Percentiles rank a stretch among this genome's conserved stretches.
Conservation (phyloP, 2,797 vertebrate species). For the Peromyscus attwateri region DNA sequence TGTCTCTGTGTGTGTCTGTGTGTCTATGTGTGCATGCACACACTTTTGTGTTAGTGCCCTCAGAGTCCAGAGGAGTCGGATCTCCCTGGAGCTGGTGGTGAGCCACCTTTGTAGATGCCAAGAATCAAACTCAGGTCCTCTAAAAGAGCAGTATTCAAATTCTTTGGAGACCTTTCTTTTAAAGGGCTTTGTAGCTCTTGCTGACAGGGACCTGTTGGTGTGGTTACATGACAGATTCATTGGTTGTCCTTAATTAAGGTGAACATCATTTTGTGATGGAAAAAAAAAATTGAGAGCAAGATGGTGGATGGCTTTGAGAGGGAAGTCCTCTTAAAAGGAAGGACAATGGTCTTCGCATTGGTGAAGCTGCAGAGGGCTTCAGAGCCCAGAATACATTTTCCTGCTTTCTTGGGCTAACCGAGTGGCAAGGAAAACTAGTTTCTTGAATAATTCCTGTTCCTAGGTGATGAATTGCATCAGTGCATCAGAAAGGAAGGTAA, state of each 20-base stretch:
- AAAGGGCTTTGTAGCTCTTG: conserved; percentile 21
- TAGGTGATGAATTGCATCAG: not conserved
- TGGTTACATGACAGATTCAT: not conserved
- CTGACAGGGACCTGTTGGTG: not conserved
- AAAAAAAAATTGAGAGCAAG: not conserved
- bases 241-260: conserved; percentile 36
- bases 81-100: not conserved
- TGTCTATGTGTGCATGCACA: not conserved
- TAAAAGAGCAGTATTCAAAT: not conserved
- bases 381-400: not conserved
- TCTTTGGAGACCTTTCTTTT: not conserved
- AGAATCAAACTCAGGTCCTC: not conserved
- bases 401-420: not conserved
- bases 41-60: not conserved
- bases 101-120: not conserved
- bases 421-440: not conserved
- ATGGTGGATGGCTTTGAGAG: not conserved
- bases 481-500: not conserved
- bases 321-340: not conserved
- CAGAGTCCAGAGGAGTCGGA: not conserved
- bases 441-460: not conserved
- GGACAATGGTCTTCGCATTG: not conserved
- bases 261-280: conserved; percentile 12
- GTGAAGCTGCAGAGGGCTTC: not conserved
- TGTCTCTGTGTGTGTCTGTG: not conserved